Evolutionary conservation across 2,113 vertebrate species (phyloP), one percentile per base, ranked within the genome.

Genomic region (Atractosteus spatula): DNA sequence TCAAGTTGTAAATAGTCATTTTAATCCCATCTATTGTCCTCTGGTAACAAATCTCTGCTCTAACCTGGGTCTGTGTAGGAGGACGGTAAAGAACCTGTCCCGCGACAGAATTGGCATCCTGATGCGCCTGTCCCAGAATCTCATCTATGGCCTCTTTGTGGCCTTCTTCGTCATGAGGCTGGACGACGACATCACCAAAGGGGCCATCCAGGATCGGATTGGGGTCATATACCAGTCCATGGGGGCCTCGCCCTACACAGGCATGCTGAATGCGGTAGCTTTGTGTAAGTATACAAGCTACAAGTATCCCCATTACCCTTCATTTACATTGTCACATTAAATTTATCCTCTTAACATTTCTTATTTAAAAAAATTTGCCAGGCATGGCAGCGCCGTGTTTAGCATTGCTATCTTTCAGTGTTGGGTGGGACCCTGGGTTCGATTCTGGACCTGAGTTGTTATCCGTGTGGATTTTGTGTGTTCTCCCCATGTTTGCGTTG

Each of bases 51-150:
- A 14, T 72, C 47, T 74, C 55, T 47, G 2, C 29, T 29, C 29
- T 29, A 29, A 29, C 29, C 29, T 29, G 29, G 29, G 29, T 29
- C 29, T 76, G 73, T 79, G 69, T 76, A 99, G 97, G 87, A 92
- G 96, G 80, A 91, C 91, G 29, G 82, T 79, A 0, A 92, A 89
- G 76, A 98, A 99, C 83, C 79, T 97, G 45, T 89, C 91, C 77
- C 91, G 95, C 84, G 92, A 98, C 83, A 92, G 94, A 82, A 92
- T 90, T 80, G 96, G 95, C 0, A 81, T 98, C 57, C 70, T 89
- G 47, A 96, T 97, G 96, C 95, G 96, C 41, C 91, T 98, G 42
- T 88, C 89, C 11, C 97, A 99, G 91, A 99, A 98, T 74, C 77
- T 99, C 70, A 88, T 98, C 29, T 94, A 95, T 69, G 93, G 92